Evolutionary conservation across 1,140 invertebrate species (phyloP).

Genomic region (Drosophila nigrodunni): DNA sequence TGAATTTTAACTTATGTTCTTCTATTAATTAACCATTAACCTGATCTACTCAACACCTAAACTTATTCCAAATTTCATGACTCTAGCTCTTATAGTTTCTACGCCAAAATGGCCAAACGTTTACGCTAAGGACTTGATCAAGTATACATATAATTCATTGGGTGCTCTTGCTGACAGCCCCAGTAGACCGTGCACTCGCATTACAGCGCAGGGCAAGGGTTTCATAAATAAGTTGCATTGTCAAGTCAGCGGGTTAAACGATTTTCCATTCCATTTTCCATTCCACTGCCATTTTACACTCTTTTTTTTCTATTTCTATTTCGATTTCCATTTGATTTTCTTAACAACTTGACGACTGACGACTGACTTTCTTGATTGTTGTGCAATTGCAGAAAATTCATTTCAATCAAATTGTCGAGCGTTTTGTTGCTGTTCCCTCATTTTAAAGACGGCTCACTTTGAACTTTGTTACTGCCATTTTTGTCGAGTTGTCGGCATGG

Average conservation of each 20-base stretch:
- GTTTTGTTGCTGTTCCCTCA: neutral
- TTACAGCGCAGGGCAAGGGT: neutral
- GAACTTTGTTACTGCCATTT: constrained; percentile 19
- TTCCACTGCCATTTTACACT: too few relatives aligned
- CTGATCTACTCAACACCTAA: too few relatives aligned
- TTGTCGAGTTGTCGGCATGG: neutral
- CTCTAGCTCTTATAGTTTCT: too few relatives aligned
- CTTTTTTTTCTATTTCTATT: constrained; percentile 12
- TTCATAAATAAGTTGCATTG: constrained; percentile 1
- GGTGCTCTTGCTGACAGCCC: too few relatives aligned
- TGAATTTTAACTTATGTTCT: too few relatives aligned
- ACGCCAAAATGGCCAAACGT: too few relatives aligned
- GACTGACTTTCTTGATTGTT: constrained; percentile 26
- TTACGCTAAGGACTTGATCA: too few relatives aligned
- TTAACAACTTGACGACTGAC: constrained; percentile 12
- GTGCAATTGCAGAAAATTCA: constrained; percentile 50
- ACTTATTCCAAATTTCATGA: too few relatives aligned
- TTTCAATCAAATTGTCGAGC: constrained; percentile 12
- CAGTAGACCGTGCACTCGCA: too few relatives aligned
- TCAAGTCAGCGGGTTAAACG: constrained; percentile 21
- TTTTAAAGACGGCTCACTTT: constrained; percentile 25
- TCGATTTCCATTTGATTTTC: constrained; percentile 25
- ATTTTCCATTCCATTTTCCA: constrained; percentile 23
- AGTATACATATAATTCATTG: too few relatives aligned
- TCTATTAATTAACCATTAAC: too few relatives aligned